These are phyloP conservation scores for Sebastes steindachneri DNA, from an alignment of 2,797 vertebrate species.

Conservation along the genomic window DNA sequence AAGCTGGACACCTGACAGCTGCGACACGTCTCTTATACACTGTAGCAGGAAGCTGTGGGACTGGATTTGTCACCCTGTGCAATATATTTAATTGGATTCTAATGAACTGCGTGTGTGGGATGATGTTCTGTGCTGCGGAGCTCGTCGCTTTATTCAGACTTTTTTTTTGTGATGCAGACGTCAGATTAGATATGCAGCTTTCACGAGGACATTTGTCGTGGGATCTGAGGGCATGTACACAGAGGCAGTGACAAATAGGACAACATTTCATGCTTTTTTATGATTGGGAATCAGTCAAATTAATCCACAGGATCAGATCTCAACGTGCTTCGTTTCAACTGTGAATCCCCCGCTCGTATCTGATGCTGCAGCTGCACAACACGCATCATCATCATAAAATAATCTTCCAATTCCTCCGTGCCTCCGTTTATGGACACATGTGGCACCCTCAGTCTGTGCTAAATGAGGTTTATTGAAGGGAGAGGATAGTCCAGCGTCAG, in stretches of 20 bases:
- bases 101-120: conserved; percentile 65
- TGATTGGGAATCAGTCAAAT: conserved; percentile 39
- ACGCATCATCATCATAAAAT: conserved; percentile 10
- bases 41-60: conserved; percentile 24
- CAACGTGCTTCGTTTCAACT: not conserved
- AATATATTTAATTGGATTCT: conserved; percentile 62
- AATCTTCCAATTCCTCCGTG: conserved; percentile 16
- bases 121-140: conserved; percentile 38
- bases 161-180: conserved; percentile 37
- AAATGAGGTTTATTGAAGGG: conserved; percentile 47
- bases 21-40: conserved; percentile 5
- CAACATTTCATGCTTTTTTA: conserved; percentile 45
- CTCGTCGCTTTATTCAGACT: conserved; percentile 47
- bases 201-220: conserved; percentile 26
- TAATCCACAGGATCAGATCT: conserved; percentile 55
- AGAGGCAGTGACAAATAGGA: conserved; percentile 27
- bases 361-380: conserved; percentile 22
- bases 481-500: conserved; percentile 64
- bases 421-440: conserved; percentile 31
- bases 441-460: conserved; percentile 8
- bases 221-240: conserved; percentile 37
- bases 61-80: conserved; percentile 51
- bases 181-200: conserved; percentile 64
- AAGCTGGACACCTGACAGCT: conserved; percentile 32
- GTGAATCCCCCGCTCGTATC: conserved; percentile 1